Percentiles rank a stretch among this genome's conserved stretches.
Conservation (phyloP, 2,888 invertebrate species). For the Idaea biselata region DNA sequence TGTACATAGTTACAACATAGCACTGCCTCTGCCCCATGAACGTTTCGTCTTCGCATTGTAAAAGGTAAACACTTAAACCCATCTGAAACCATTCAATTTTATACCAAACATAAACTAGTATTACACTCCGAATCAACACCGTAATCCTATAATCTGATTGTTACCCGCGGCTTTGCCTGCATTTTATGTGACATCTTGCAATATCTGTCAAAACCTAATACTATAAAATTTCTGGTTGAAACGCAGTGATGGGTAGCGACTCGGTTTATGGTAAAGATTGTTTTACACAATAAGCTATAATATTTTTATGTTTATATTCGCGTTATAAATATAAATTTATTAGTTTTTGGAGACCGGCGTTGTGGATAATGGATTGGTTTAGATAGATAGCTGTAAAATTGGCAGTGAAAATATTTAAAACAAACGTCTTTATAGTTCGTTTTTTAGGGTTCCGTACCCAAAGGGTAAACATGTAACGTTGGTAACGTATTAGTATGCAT, state of each 20-base stretch:
- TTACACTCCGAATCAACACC: constrained; percentile 48
- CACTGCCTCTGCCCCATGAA: neutral
- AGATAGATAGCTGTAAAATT: neutral
- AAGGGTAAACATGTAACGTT: too few relatives aligned
- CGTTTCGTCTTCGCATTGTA: neutral
- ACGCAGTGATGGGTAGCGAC: constrained; percentile 48
- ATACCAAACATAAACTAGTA: constrained; percentile 29
- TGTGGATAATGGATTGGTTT: constrained; percentile 1
- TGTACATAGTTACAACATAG: neutral
- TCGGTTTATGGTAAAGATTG: constrained; percentile 14
- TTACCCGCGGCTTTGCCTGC: constrained; percentile 48
- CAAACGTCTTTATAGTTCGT: neutral
- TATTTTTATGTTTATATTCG: neutral
- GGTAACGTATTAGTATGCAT: too few relatives aligned
- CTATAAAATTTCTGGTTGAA: constrained; percentile 61
- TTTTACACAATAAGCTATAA: constrained; percentile 5
- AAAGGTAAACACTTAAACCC: neutral
- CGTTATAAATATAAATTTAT: neutral
- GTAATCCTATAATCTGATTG: constrained; percentile 50
- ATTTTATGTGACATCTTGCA: constrained; percentile 64
- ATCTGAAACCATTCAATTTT: constrained; percentile 10
- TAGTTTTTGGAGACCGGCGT: constrained; percentile 13
- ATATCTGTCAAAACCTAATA: constrained; percentile 76
- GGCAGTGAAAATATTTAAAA: neutral
- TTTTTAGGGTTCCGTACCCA: too few relatives aligned